A percentile compares a stretch with the other conserved stretches of the same genome.
phyloP scores from a whole-genome alignment of 2,888 invertebrate genomes.

The Hydropsyche betteni region DNA sequence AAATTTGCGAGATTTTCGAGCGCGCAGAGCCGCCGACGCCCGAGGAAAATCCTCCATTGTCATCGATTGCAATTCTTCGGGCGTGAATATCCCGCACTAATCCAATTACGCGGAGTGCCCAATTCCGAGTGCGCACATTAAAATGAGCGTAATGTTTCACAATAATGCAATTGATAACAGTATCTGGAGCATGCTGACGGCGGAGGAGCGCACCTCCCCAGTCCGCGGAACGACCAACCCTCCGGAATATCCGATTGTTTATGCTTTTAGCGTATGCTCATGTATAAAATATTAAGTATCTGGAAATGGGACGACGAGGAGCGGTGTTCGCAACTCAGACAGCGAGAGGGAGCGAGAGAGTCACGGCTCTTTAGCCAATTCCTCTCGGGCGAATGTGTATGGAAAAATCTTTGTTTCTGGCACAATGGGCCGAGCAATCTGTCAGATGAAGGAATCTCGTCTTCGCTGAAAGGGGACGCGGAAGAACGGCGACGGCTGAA shows the following conservation, averaged over 20 bases:
- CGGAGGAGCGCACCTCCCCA: background rate
- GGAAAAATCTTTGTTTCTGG: constrained; percentile 46
- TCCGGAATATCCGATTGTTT: constrained; percentile 46
- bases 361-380: constrained; percentile 43
- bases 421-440: constrained; percentile 47
- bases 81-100: constrained; percentile 39
- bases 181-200: constrained; percentile 36
- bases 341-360: background rate
- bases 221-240: background rate
- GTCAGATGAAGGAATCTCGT: constrained; percentile 44
- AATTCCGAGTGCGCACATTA: constrained; percentile 37
- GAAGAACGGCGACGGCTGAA: constrained; percentile 4
- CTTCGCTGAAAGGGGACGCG: constrained; percentile 1
- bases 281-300: constrained; percentile 47
- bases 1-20: constrained; percentile 11
- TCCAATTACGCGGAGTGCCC: constrained; percentile 40
- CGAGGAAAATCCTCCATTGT: constrained; percentile 33
- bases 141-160: constrained; percentile 41
- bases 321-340: background rate
- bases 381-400: constrained; percentile 38
- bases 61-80: constrained; percentile 37
- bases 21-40: constrained; percentile 16
- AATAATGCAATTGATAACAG: constrained; percentile 40
- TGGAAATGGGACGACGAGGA: constrained; percentile 31
- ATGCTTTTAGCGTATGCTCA: constrained; percentile 48